Evolutionary conservation across 2,113 vertebrate species (phyloP).

Genomic region (Ramphastos sulfuratus): DNA sequence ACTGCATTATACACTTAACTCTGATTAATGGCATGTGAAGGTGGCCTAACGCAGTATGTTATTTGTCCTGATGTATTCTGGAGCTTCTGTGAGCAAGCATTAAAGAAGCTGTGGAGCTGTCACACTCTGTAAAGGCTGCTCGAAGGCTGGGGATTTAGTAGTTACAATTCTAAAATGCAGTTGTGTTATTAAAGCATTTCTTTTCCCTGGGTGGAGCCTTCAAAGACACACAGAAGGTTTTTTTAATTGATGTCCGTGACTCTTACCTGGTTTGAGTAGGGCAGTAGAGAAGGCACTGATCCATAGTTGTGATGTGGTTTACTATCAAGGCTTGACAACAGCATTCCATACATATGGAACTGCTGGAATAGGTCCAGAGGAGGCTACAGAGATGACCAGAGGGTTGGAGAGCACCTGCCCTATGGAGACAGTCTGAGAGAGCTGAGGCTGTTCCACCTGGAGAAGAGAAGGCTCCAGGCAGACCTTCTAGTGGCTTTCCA

Average conservation of each 20-base stretch:
- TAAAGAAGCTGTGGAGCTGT: constrained; percentile 27
- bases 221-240: not conserved
- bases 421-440: too few relatives aligned
- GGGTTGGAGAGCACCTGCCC: too few relatives aligned
- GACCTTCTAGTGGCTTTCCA: too few relatives aligned
- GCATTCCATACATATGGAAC: not conserved
- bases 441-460: too few relatives aligned
- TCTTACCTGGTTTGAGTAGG: not conserved
- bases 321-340: not conserved
- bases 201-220: not conserved
- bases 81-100: not conserved
- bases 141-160: not conserved
- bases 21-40: not conserved
- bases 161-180: not conserved
- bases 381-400: too few relatives aligned
- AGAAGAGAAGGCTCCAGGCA: too few relatives aligned
- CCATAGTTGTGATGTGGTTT: not conserved
- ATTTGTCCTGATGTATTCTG: constrained; percentile 23
- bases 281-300: not conserved
- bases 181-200: not conserved
- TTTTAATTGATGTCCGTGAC: not conserved
- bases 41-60: not conserved
- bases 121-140: not conserved
- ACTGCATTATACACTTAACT: not conserved
- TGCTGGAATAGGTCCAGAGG: too few relatives aligned